Percentiles rank a stretch among this genome's conserved stretches.
Conservation (phyloP, 2,113 vertebrate species). For the Fukomys damarensis region DNA sequence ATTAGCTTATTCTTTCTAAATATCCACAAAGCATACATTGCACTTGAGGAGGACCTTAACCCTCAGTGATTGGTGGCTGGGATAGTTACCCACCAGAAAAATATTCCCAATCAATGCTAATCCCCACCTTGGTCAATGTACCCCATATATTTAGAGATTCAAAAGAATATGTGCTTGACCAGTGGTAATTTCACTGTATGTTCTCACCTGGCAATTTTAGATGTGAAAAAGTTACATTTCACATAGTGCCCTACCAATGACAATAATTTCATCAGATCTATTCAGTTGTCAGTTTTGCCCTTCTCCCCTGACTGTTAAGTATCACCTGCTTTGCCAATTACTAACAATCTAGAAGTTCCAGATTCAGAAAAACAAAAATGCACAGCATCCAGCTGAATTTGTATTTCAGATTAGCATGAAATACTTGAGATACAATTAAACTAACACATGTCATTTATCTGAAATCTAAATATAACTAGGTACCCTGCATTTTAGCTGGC, state of each 20-base stretch:
- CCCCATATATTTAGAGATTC: neutral
- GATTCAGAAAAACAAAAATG: conserved; percentile 20
- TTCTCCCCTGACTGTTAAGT: neutral
- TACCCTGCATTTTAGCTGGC: neutral
- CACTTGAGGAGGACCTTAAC: neutral
- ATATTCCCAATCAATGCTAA: neutral
- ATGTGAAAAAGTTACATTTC: neutral
- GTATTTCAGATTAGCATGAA: neutral
- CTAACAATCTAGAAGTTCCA: conserved; percentile 17
- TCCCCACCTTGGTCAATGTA: neutral
- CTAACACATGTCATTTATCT: neutral
- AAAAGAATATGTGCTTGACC: neutral
- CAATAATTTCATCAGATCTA: neutral
- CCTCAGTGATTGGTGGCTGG: neutral
- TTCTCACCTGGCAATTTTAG: neutral
- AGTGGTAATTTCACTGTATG: neutral
- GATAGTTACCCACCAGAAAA: neutral
- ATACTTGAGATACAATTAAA: neutral
- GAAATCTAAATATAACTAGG: neutral
- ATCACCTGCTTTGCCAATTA: neutral
- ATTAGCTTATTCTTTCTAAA: neutral
- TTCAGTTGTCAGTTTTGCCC: neutral
- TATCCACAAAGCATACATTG: neutral
- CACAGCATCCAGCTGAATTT: neutral
- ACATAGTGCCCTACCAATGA: neutral